Conservation (phyloP, 2,113 vertebrate species). For the Malurus elegans region DNA sequence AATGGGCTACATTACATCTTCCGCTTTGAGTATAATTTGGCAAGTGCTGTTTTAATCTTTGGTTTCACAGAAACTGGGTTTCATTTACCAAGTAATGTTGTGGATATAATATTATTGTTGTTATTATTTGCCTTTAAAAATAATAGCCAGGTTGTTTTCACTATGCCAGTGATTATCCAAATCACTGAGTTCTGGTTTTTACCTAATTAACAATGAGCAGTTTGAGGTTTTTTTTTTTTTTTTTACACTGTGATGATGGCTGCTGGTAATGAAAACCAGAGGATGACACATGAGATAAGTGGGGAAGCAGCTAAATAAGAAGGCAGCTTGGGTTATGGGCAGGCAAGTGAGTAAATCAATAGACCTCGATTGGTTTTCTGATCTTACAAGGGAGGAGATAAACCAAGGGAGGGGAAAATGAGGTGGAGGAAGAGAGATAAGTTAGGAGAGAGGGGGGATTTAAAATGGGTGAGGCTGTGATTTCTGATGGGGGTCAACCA, state of each 20-base stretch:
- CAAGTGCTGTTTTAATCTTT: constrained; percentile 59
- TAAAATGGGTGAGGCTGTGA: background rate
- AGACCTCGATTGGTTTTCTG: background rate
- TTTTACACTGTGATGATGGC: background rate
- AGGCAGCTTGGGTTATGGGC: background rate
- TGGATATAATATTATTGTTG: constrained; percentile 40
- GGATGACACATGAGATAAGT: background rate
- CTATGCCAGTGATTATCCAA: background rate
- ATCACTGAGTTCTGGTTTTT: constrained; percentile 25
- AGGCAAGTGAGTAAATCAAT: background rate
- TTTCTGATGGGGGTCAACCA: background rate
- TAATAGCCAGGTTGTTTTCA: constrained; percentile 51
- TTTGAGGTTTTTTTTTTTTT: constrained; percentile 16
- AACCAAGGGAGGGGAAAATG: background rate
- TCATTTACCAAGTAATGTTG: constrained; percentile 39
- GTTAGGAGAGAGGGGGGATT: background rate
- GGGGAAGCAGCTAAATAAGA: constrained; percentile 2
- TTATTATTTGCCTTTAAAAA: constrained; percentile 60
- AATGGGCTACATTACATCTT: constrained; percentile 64
- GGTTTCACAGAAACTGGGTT: constrained; percentile 52
- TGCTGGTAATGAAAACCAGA: background rate
- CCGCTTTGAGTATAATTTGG: constrained; percentile 66
- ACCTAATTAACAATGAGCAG: constrained; percentile 43
- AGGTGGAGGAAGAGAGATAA: background rate
- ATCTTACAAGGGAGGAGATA: background rate